These are phyloP conservation scores for Brachypalpus laphriformis DNA, from an alignment of 2,888 invertebrate species.

Conservation along the genomic window DNA sequence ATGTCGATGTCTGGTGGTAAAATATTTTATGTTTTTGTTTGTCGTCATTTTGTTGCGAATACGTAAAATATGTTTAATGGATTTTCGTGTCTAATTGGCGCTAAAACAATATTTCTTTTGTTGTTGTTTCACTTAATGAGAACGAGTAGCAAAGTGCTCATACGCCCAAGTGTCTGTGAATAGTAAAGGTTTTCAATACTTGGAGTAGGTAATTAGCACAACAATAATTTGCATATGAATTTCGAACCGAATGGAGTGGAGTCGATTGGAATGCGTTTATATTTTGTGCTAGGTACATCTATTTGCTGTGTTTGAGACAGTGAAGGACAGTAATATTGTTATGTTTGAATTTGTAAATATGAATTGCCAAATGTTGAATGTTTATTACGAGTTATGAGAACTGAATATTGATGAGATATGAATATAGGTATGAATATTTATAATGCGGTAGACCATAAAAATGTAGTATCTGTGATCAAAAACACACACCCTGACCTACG, in stretches of 20 bases:
- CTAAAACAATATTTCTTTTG: conserved; percentile 2
- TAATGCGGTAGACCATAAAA: background rate
- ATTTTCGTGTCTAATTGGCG: conserved; percentile 33
- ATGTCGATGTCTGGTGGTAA: background rate
- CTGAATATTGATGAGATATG: conserved; percentile 57
- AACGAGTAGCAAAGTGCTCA: conserved; percentile 29
- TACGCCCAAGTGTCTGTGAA: conserved; percentile 47
- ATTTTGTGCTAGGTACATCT: conserved; percentile 22
- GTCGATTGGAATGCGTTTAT: conserved; percentile 18
- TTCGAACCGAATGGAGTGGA: conserved; percentile 20
- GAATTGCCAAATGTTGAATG: conserved; percentile 51
- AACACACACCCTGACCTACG: conserved; percentile 21
- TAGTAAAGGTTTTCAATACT: background rate
- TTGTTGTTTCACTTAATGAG: background rate
- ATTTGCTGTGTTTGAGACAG: conserved; percentile 42
- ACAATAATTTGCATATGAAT: conserved; percentile 37
- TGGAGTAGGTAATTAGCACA: conserved; percentile 45
- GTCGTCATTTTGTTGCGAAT: conserved; percentile 7
- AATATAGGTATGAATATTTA: conserved; percentile 27
- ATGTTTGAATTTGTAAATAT: conserved; percentile 60
- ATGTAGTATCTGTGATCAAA: background rate
- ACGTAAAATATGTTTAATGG: conserved; percentile 30
- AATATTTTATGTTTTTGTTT: conserved; percentile 23
- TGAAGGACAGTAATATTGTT: conserved; percentile 56
- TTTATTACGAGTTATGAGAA: conserved; percentile 28